phyloP scores from a whole-genome alignment of 2,888 invertebrate species.

The Agrotis clavis region DNA sequence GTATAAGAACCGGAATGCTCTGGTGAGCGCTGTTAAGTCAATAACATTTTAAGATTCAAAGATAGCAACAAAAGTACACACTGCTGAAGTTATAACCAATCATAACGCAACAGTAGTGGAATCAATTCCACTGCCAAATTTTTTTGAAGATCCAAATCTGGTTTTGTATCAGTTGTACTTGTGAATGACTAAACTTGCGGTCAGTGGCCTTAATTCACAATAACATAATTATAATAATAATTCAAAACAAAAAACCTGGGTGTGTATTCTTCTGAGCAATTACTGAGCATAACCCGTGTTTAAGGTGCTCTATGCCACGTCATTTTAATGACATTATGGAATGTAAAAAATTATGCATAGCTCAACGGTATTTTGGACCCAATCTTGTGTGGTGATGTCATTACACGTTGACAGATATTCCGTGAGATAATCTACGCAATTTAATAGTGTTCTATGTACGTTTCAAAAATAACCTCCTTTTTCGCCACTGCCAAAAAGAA shows the following conservation, averaged over 20 bases:
- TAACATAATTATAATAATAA: conserved; percentile 37
- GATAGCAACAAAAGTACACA: not conserved
- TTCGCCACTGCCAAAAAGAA: not conserved
- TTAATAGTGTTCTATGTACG: not conserved
- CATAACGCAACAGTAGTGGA: conserved; percentile 25
- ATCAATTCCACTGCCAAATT: conserved; percentile 15
- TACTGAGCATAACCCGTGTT: conserved; percentile 47
- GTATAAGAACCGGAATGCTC: too few relatives aligned
- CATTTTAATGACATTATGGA: conserved; percentile 72
- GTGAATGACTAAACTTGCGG: conserved; percentile 50
- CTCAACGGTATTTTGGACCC: conserved; percentile 67
- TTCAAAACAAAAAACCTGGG: conserved; percentile 37
- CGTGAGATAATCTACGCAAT: conserved; percentile 14
- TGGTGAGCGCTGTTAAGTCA: not conserved
- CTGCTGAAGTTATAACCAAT: conserved; percentile 2
- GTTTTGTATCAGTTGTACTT: conserved; percentile 43
- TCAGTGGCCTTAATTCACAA: conserved; percentile 57
- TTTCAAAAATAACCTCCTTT: not conserved
- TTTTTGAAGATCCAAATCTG: conserved; percentile 36
- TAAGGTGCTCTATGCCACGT: conserved; percentile 63
- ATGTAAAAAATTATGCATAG: conserved; percentile 70
- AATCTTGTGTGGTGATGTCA: conserved; percentile 55
- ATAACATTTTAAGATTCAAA: not conserved
- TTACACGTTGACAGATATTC: conserved; percentile 7
- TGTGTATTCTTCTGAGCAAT: conserved; percentile 44